Evolutionary conservation across 2,797 vertebrate species (phyloP).

Genomic region (Hozukius guyotensis): DNA sequence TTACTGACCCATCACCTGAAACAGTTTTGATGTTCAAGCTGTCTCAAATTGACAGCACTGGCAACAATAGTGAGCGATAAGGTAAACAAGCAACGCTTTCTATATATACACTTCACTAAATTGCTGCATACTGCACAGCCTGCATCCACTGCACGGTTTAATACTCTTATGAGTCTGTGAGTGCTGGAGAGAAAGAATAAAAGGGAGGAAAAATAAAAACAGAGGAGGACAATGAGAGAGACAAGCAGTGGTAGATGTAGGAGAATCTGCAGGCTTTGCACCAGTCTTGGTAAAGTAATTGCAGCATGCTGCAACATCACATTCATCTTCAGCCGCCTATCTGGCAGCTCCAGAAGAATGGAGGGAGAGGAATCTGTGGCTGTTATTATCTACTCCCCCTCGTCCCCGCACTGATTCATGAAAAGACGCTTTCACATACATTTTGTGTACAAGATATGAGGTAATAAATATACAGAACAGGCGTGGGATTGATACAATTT

Average conservation of each 20-base stretch:
- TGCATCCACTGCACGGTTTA: neutral
- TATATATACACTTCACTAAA: neutral
- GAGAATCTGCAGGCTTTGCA: constrained; percentile 26
- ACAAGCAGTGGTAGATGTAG: neutral
- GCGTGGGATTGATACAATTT: neutral
- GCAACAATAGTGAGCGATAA: neutral
- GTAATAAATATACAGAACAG: constrained; percentile 23
- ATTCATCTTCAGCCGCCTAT: constrained; percentile 51
- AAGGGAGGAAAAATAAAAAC: neutral
- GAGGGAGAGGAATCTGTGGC: constrained; percentile 27
- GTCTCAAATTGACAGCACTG: neutral
- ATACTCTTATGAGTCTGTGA: neutral
- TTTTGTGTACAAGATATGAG: constrained; percentile 11
- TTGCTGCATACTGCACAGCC: neutral
- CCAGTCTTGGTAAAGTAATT: constrained; percentile 29
- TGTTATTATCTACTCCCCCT: constrained; percentile 16
- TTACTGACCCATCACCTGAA: constrained; percentile 14
- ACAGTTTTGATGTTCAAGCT: neutral
- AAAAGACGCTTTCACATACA: constrained; percentile 39
- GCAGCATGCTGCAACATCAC: constrained; percentile 1
- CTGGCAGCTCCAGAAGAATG: constrained; percentile 30
- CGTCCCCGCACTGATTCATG: constrained; percentile 5
- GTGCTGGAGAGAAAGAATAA: neutral
- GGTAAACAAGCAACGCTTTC: neutral
- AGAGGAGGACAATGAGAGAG: neutral